Conservation (phyloP, 2,797 vertebrate species). For the Catostomus latipinnis region DNA sequence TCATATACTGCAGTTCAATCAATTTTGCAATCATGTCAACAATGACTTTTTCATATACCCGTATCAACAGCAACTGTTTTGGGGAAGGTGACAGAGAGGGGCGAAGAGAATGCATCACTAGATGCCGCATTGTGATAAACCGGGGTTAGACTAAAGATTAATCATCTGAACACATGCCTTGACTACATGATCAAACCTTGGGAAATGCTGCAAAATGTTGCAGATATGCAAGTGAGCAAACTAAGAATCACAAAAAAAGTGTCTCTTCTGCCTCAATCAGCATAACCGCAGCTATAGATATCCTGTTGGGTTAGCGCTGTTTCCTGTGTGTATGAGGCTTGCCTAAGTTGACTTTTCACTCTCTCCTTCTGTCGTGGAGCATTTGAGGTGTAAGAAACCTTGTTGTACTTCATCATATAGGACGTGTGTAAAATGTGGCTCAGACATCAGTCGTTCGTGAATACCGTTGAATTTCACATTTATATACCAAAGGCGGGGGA, state of each 20-base stretch:
- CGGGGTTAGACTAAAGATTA: conserved; percentile 30
- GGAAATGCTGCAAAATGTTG: conserved; percentile 54
- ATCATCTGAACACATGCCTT: conserved; percentile 53
- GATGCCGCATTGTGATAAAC: conserved; percentile 14
- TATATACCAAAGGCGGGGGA: not conserved
- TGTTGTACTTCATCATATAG: conserved; percentile 32
- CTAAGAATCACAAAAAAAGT: conserved; percentile 58
- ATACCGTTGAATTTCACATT: conserved; percentile 8
- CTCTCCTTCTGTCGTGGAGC: conserved; percentile 45
- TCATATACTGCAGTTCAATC: not conserved
- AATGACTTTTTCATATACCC: not conserved
- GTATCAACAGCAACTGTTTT: conserved; percentile 25
- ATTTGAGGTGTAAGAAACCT: conserved; percentile 37
- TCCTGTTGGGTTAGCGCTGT: conserved; percentile 72
- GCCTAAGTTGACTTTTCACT: conserved; percentile 24
- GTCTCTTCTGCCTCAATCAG: conserved; percentile 60
- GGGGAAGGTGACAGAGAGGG: conserved; percentile 44
- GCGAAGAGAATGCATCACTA: not conserved
- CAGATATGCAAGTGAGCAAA: conserved; percentile 63
- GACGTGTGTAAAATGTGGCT: conserved; percentile 40
- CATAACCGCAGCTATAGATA: conserved; percentile 76
- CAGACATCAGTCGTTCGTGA: conserved; percentile 14
- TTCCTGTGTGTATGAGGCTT: conserved; percentile 72
- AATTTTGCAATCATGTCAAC: not conserved
- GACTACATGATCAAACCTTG: conserved; percentile 37